Percentiles rank a stretch among this genome's conserved stretches.
Evolutionary conservation across 2,888 invertebrate species (phyloP).

Genomic region (Pseudanteris insignis): DNA sequence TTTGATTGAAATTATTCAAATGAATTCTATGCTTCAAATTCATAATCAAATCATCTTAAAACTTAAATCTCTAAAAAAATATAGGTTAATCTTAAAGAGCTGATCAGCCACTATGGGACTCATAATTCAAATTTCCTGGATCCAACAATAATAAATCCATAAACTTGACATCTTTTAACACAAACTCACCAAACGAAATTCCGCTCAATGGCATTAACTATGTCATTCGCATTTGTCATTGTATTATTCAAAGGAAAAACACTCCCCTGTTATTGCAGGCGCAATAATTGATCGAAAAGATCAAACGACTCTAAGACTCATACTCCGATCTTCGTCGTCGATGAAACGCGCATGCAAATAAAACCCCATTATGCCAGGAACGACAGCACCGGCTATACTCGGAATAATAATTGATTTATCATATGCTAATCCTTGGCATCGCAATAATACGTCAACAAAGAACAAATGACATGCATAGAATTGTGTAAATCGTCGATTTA

Average conservation of each 20-base stretch:
- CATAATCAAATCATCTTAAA: no score
- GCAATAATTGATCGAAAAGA: slow-evolving; percentile 14
- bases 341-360: slow-evolving; percentile 7
- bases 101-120: no score
- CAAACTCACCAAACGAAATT: no score
- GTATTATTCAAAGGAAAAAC: slow-evolving; percentile 3
- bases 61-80: no score
- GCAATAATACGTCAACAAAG: slow-evolving; percentile 12
- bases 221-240: not conserved
- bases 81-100: no score
- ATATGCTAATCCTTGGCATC: slow-evolving; percentile 13
- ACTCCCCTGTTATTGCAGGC: not conserved
- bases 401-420: slow-evolving; percentile 30
- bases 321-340: not conserved
- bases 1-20: no score
- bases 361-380: slow-evolving; percentile 13
- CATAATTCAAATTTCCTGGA: no score
- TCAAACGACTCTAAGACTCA: slow-evolving; percentile 4
- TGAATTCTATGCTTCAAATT: no score
- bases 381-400: slow-evolving; percentile 5
- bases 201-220: no score
- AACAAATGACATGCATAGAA: slow-evolving; percentile 23
- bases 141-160: no score
- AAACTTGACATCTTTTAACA: no score
- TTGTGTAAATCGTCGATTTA: no score